Evolutionary conservation across 2,113 vertebrate species (phyloP).

Genomic region (Elachura formosa): DNA sequence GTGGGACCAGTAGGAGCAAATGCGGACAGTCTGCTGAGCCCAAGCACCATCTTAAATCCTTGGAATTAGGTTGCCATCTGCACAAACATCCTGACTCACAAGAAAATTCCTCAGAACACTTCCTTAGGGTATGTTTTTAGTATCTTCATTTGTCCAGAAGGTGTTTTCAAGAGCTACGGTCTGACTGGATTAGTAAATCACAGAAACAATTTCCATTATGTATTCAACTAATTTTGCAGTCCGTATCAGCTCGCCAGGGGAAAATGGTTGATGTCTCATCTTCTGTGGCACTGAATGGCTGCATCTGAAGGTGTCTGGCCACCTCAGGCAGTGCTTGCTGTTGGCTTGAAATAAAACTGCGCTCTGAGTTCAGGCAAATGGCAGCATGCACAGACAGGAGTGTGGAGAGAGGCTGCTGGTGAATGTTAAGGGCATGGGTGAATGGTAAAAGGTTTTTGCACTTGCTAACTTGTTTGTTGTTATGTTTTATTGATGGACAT

Average conservation of each 20-base stretch:
- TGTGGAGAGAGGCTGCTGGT: not conserved
- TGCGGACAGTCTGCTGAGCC: not conserved
- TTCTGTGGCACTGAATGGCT: not conserved
- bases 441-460: not conserved
- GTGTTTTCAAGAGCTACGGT: not conserved
- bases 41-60: not conserved
- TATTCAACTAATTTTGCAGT: not conserved
- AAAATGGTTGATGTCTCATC: not conserved
- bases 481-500: not conserved
- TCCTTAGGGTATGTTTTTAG: not conserved
- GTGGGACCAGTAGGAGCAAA: not conserved
- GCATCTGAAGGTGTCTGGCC: not conserved
- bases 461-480: not conserved
- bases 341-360: not conserved
- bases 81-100: not conserved
- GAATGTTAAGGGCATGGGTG: conserved; percentile 8
- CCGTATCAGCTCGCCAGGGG: not conserved
- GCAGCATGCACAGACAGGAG: not conserved
- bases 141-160: not conserved
- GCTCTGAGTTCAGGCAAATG: conserved; percentile 5
- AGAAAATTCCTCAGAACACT: not conserved
- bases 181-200: not conserved
- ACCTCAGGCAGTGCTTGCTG: not conserved
- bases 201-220: not conserved
- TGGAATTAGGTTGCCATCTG: not conserved